These are phyloP conservation scores for Malurus cyaneus DNA, from an alignment of 2,113 vertebrate genomes.

Conservation along the genomic window DNA sequence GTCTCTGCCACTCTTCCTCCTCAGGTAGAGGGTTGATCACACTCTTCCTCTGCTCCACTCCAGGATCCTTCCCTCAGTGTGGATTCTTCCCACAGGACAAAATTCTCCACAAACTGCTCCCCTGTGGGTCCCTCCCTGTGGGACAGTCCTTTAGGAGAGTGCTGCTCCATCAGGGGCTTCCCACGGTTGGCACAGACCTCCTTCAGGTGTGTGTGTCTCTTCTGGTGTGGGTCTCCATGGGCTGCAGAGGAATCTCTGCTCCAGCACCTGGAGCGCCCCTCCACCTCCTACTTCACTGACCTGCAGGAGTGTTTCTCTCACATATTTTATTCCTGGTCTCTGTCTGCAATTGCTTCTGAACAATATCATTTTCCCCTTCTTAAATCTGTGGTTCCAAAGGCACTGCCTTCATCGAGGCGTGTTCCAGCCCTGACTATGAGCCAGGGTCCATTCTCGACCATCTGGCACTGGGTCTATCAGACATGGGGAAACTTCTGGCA, in stretches of 20 bases:
- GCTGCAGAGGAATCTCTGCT: not conserved
- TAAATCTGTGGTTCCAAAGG: not conserved
- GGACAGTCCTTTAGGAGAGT: not conserved
- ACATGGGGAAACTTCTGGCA: not conserved
- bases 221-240: fast-evolving
- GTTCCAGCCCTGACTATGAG: not conserved
- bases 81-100: not conserved
- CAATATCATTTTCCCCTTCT: not conserved
- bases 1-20: not conserved
- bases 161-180: not conserved
- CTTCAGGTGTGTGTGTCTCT: not conserved
- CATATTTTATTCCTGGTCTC: not conserved
- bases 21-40: not conserved
- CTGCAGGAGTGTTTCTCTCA: not conserved
- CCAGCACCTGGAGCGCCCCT: not conserved
- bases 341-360: not conserved
- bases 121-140: too few relatives aligned
- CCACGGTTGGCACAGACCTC: not conserved
- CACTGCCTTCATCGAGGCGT: not conserved
- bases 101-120: not conserved
- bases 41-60: not conserved
- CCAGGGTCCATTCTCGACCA: too few relatives aligned
- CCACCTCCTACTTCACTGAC: not conserved
- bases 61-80: not conserved
- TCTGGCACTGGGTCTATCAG: not conserved